Base-by-base conservation (phyloP, 92 coral and sea anemone genomes). In the Epizoanthus ramosus region DNA sequence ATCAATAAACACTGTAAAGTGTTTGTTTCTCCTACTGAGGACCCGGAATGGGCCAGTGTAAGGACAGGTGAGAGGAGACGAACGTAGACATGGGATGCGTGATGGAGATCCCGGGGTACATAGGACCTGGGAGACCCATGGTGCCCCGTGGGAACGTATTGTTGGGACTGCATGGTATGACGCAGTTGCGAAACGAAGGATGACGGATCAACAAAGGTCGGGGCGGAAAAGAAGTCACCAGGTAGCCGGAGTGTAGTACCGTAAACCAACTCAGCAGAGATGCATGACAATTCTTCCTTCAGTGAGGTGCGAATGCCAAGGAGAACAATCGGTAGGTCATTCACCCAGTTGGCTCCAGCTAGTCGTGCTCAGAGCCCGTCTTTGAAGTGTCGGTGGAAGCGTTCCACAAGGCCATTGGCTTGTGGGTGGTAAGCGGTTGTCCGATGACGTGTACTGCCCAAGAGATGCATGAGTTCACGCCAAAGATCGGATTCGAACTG, bases 391-490 rank as follows among this genome's bases (percentile, higher is more conserved):
- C 85, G 79, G 63, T 89, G 88, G 72, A 90, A 87, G 22, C 91
- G 74, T 64, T 90, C 87, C 18, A 87, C 87, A 8, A 91, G 53
- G 3, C 94, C 88, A 68, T 87, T 83, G 14, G 84, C 80, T 23
- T 87, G 87, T 10, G 85, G 80, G 63, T 90, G 90, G 79, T 83
- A 91, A 4, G 88, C 88, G 9, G 90, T 91, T 18, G 91, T 90
- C 57, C 87, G 77, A 59, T 83, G 68, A 61, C 88, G 87, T 50
- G 76, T 85, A 15, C 84, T 80, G 15, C 85, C 91, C 21, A 87
- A 86, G 41, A 90, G 91, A 16, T 50, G 63, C 87, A 70, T 88
- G 76, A 91, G 88, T 23, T 85, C 80, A 35, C 75, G 47, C 85
- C 87, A 89, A 16, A 89, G 79, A 14, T 33, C 67, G 8, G 90